A percentile compares a stretch with the other conserved stretches of the same genome.
phyloP scores from a whole-genome alignment of 2,888 invertebrate species.

The Lepidonotus clava region DNA sequence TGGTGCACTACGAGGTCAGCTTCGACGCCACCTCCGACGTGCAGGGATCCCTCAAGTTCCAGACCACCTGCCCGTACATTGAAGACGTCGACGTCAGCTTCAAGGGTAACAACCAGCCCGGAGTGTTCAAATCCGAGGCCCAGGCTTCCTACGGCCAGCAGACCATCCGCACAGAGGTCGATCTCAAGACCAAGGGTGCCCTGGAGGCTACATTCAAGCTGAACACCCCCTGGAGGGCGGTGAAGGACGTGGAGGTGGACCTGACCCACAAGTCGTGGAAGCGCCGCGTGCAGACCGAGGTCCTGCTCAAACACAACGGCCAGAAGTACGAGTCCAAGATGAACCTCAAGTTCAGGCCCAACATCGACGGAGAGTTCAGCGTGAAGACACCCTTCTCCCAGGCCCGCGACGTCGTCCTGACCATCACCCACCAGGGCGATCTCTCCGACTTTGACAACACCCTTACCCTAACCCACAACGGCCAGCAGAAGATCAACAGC shows the following conservation, averaged over 20 bases:
- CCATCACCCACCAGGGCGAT: constrained; percentile 32
- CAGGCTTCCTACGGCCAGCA: neutral
- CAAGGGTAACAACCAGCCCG: neutral
- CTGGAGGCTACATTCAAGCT: constrained; percentile 2
- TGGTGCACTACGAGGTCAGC: constrained; percentile 11
- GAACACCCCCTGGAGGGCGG: neutral
- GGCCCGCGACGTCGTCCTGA: neutral
- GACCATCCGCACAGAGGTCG: neutral
- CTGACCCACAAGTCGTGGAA: constrained; percentile 20
- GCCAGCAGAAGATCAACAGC: neutral
- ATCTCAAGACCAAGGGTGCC: neutral
- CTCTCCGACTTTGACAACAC: neutral
- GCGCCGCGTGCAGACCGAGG: neutral
- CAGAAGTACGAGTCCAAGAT: constrained; percentile 9
- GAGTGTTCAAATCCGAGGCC: neutral
- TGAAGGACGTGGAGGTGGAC: neutral
- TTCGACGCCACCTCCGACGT: neutral
- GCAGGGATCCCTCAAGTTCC: constrained; percentile 1
- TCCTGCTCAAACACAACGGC: neutral
- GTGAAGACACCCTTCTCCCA: constrained; percentile 36
- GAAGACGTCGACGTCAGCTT: neutral
- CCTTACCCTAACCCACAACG: neutral
- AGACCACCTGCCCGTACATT: neutral
- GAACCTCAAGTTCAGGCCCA: constrained; percentile 7
- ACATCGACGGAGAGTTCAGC: constrained; percentile 31